Evolutionary conservation across 2,888 invertebrate genomes (phyloP).

Genomic region (Corbicula japonica): DNA sequence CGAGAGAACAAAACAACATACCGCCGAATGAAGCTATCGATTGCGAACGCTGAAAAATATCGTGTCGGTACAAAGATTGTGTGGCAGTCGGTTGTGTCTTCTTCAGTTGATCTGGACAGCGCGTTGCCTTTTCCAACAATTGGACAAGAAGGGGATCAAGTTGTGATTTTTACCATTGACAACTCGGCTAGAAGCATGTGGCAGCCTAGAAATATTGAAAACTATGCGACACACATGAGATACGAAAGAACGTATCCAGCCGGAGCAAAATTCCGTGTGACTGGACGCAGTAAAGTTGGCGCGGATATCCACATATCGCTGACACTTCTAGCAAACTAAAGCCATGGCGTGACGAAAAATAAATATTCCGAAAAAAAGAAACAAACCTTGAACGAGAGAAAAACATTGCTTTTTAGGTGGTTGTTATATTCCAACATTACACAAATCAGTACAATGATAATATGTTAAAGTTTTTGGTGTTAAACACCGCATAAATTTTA

Average conservation of each 20-base stretch:
- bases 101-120: slow-evolving; percentile 23
- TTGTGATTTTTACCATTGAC: slow-evolving; percentile 39
- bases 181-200: slow-evolving; percentile 32
- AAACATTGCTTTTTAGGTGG: no score
- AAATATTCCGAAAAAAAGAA: no score
- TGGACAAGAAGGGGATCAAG: slow-evolving; percentile 21
- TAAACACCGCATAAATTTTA: no score
- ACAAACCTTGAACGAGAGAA: no score
- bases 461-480: no score
- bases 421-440: no score
- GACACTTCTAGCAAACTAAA: slow-evolving; percentile 24
- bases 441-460: no score
- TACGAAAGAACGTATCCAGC: slow-evolving; percentile 57
- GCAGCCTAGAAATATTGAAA: slow-evolving; percentile 49
- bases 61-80: slow-evolving; percentile 33
- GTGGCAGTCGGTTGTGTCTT: slow-evolving; percentile 55
- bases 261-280: slow-evolving; percentile 45
- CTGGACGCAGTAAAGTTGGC: not conserved
- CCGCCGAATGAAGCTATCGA: slow-evolving; percentile 37
- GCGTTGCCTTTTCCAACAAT: slow-evolving; percentile 45
- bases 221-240: slow-evolving; percentile 29
- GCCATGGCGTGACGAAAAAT: no score
- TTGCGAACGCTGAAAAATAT: slow-evolving; percentile 30
- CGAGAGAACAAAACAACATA: slow-evolving; percentile 38
- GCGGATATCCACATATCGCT: slow-evolving; percentile 28